Percentiles rank a stretch among this genome's conserved stretches.
These are phyloP conservation scores for Cataglyphis albicans DNA, from an alignment of 2,888 invertebrate genomes.

Conservation along the genomic window DNA sequence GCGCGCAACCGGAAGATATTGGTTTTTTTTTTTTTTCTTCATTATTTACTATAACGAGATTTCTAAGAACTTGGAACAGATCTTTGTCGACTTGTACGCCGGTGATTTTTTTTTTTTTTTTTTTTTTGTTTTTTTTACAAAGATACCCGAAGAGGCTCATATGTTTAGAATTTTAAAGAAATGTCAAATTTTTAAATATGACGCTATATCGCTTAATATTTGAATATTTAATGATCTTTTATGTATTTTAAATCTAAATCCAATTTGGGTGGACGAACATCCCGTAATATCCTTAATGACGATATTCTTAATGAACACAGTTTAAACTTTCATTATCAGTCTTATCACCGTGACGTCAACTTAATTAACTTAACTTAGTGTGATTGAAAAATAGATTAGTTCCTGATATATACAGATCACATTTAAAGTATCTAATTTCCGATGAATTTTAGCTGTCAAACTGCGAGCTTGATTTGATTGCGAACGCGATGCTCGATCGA, in stretches of 20 bases:
- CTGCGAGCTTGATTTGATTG: constrained; percentile 9
- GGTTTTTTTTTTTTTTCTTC: background rate
- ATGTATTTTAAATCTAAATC: background rate
- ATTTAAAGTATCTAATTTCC: background rate
- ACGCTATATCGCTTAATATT: background rate
- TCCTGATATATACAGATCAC: background rate
- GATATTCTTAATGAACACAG: background rate
- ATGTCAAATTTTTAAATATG: background rate
- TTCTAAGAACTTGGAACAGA: constrained; percentile 1
- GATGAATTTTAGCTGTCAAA: background rate
- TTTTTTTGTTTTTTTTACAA: background rate
- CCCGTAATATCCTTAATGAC: background rate
- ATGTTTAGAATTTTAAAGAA: background rate
- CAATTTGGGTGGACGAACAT: background rate
- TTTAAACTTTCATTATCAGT: background rate
- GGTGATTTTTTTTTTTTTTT: background rate
- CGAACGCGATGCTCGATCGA: background rate
- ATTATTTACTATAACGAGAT: background rate
- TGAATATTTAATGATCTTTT: background rate
- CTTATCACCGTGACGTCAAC: background rate
- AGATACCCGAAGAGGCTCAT: background rate
- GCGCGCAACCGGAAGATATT: background rate
- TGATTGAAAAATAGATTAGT: background rate
- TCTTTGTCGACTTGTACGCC: background rate
- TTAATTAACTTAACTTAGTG: background rate